Percentiles rank a stretch among this genome's conserved stretches.
Conservation (phyloP, 2,888 invertebrate genomes). For the Bombylius discolor region DNA sequence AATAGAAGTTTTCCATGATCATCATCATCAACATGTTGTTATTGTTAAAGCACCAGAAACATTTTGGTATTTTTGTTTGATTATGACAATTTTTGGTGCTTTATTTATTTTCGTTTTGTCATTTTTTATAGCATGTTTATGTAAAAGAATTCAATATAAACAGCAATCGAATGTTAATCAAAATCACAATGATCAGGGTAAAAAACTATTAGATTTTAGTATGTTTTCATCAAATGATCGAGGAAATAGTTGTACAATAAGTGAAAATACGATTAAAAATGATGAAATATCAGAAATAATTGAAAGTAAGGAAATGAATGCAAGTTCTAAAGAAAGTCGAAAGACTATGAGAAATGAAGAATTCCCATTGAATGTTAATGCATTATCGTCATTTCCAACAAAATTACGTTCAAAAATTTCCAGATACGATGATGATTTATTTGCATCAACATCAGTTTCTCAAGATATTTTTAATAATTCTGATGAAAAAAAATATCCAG, state of each 20-base stretch:
- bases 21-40: slow-evolving; percentile 10
- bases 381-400: slow-evolving; percentile 38
- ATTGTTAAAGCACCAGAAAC: slow-evolving; percentile 55
- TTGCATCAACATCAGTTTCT: slow-evolving; percentile 67
- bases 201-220: slow-evolving; percentile 70
- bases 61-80: slow-evolving; percentile 58
- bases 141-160: slow-evolving; percentile 39
- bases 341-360: slow-evolving; percentile 23
- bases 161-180: slow-evolving; percentile 51
- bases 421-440: slow-evolving; percentile 49
- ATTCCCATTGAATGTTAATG: slow-evolving; percentile 37
- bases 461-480: slow-evolving; percentile 52
- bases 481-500: slow-evolving; percentile 61
- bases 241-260: slow-evolving; percentile 40
- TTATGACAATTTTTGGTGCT: slow-evolving; percentile 56
- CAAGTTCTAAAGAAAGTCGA: too few species aligned
- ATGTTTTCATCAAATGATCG: slow-evolving; percentile 54
- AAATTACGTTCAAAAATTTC: slow-evolving; percentile 43
- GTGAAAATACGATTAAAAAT: too few species aligned
- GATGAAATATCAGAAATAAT: too few species aligned
- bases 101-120: slow-evolving; percentile 47
- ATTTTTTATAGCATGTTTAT: slow-evolving; percentile 46
- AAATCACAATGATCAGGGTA: slow-evolving; percentile 71
- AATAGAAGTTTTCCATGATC: slow-evolving; percentile 46
- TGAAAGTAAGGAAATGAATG: too few species aligned